Evolutionary conservation across 2,797 vertebrate species (phyloP), one percentile per base, ranked within the genome.

Genomic region (Ptychobarbus kaznakovi): DNA sequence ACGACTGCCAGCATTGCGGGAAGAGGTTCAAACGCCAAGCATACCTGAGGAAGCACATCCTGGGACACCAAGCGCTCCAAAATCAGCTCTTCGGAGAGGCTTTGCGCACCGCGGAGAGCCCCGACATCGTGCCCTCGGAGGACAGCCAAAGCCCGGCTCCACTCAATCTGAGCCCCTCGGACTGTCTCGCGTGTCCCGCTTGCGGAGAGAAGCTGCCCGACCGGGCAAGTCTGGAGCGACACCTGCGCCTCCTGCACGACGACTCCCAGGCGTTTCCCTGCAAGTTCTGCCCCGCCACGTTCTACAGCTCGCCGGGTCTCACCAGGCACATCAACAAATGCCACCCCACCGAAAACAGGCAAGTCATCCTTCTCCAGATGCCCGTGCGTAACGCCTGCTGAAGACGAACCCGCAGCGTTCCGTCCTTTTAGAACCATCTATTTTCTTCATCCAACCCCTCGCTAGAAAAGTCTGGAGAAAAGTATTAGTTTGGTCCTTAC

Each of bases 251-350:
- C 74, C 95, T 98, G 92, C 98, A 99, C 93, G 96, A 97, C 73
- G 96, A 97, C 58, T 96, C 97, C 88, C 97, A 99, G 95, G 96
- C 98, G 87, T 99, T 97, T 94, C 97, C 97, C 88, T 99, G 98
- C 96, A 99, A 99, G 90, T 97, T 99, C 95, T 99, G 98, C 96
- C 97, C 98, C 81, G 97, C 98, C 93, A 97, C 97, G 77, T 97
- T 99, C 93, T 99, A 98, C 96, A 99, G 97, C 94, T 99, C 98
- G 3, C 98, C 98, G 25, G 98, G 98, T 88, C 98, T 99, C 92
- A 99, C 98, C 88, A 95, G 98, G 93, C 98, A 99, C 96, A 99
- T 99, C 95, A 99, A 99, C 96, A 99, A 99, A 95, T 99, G 98
- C 95, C 98, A 99, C 94, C 98, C 98, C 3, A 98, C 98, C 49